Conservation (phyloP, 2,113 vertebrate species). For the Lagopus leucura region DNA sequence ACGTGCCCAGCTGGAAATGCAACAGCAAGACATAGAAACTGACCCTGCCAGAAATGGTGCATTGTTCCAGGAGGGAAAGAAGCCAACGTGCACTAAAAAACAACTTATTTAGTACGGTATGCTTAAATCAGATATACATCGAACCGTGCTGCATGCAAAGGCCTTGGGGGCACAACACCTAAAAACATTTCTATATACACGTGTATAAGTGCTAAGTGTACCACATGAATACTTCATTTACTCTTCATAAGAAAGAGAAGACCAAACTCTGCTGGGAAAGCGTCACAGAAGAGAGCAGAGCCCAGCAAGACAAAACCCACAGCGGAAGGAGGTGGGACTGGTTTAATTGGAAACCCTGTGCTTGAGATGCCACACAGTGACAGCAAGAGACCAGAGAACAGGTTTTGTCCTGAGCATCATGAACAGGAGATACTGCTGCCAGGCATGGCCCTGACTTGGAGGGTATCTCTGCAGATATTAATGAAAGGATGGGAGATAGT, state of each 20-base stretch:
- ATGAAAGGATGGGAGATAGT: not conserved
- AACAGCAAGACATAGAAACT: too few species aligned
- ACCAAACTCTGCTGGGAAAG: constrained; percentile 33
- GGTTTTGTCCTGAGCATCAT: constrained; percentile 65
- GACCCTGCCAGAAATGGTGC: constrained; percentile 1
- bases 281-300: not conserved
- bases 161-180: constrained; percentile 39
- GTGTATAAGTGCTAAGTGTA: constrained; percentile 47
- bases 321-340: not conserved
- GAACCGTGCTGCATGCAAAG: constrained; percentile 63
- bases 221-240: constrained; percentile 41
- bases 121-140: constrained; percentile 71
- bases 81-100: constrained; percentile 38
- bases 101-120: constrained; percentile 42
- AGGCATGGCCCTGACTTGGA: constrained; percentile 10
- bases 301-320: not conserved
- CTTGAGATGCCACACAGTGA: constrained; percentile 65
- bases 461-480: not conserved
- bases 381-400: constrained; percentile 2
- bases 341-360: constrained; percentile 62
- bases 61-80: constrained; percentile 28
- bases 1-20: too few species aligned
- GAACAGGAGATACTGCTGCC: constrained; percentile 67
- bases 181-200: constrained; percentile 58
- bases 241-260: constrained; percentile 31